A percentile compares a stretch with the other conserved stretches of the same genome.
Conservation (phyloP, 2,888 invertebrate species). For the Andrena fulva region DNA sequence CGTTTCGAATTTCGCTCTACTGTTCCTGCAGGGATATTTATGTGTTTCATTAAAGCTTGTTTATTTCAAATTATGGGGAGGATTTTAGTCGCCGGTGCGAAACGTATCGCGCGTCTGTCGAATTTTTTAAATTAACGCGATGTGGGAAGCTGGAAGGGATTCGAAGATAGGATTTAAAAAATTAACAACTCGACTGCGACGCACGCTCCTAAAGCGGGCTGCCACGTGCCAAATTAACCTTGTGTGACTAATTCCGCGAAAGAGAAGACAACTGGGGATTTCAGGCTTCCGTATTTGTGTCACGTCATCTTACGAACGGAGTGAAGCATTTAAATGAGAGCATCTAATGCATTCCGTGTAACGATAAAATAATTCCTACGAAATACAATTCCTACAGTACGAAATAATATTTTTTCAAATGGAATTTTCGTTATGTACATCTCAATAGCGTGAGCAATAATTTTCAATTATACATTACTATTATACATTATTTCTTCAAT, state of each 20-base stretch:
- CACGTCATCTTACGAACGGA: conserved; percentile 15
- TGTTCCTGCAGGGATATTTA: neutral
- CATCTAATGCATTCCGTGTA: neutral
- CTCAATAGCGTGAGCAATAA: no score
- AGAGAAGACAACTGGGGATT: conserved; percentile 18
- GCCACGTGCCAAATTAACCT: conserved; percentile 24
- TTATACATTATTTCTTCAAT: no score
- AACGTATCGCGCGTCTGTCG: neutral
- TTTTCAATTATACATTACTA: no score
- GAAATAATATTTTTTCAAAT: neutral
- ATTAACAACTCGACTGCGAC: conserved; percentile 1
- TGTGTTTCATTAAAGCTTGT: neutral
- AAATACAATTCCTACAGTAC: no score
- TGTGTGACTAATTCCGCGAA: conserved; percentile 18
- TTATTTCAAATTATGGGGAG: neutral
- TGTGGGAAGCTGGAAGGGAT: neutral
- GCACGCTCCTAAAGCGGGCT: neutral
- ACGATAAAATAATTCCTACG: neutral
- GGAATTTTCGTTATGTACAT: neutral
- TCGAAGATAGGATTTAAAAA: conserved; percentile 18
- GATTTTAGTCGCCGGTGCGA: neutral
- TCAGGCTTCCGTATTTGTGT: conserved; percentile 21
- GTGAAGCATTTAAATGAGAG: conserved; percentile 21
- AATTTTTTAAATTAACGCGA: neutral
- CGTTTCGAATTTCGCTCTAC: no score